Evolutionary conservation across 2,113 vertebrate species (phyloP).

Genomic region (Heptranchias perlo): DNA sequence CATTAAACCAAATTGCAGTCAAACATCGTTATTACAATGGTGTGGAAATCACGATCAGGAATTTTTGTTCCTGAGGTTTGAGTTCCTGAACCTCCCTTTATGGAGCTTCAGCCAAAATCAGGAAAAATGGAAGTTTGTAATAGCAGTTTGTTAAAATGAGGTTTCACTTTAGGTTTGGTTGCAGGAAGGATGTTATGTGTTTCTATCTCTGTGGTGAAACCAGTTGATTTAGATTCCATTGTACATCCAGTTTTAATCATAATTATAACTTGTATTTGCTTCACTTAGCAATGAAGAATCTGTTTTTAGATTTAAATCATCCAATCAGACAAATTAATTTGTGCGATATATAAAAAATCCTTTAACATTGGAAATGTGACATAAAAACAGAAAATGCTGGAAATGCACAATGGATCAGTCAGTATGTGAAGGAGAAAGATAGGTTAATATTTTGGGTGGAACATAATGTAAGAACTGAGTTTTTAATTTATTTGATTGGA

Average conservation of each 20-base stretch:
- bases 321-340: background rate
- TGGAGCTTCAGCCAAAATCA: background rate
- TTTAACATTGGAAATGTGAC: background rate
- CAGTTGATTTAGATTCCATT: background rate
- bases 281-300: background rate
- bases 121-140: background rate
- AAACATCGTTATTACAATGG: background rate
- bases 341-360: background rate
- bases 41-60: background rate
- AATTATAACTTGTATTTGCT: background rate
- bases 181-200: background rate
- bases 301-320: background rate
- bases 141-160: background rate
- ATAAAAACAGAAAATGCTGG: background rate
- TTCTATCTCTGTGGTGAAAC: background rate
- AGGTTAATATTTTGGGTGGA: background rate
- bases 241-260: background rate
- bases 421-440: background rate
- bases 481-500: slow-evolving; percentile 20
- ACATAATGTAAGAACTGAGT: background rate
- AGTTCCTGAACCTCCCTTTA: background rate
- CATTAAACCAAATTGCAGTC: background rate
- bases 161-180: background rate
- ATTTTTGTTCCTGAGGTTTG: background rate
- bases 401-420: background rate